Evolutionary conservation across 2,888 invertebrate genomes (phyloP).

Genomic region (Nemoura dubitans): DNA sequence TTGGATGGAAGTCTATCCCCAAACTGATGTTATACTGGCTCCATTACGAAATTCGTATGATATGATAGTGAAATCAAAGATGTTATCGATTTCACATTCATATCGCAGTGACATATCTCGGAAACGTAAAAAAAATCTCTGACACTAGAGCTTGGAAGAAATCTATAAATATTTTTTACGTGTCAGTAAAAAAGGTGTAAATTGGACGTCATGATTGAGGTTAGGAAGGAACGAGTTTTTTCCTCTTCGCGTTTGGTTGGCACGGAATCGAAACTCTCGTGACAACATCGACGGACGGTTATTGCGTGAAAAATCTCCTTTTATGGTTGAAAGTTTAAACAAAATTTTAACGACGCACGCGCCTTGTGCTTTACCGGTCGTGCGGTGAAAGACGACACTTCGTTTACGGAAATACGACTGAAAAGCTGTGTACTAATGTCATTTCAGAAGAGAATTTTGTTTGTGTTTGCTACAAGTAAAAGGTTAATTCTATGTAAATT

Average conservation of each 20-base stretch:
- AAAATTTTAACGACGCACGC: neutral
- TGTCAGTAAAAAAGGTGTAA: neutral
- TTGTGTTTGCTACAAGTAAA: neutral
- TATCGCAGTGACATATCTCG: too few relatives aligned
- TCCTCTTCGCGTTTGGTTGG: neutral
- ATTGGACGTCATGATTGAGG: slow-evolving; percentile 7
- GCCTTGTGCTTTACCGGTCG: neutral
- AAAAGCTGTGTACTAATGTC: too few relatives aligned
- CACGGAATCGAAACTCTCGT: neutral
- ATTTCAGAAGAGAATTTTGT: neutral
- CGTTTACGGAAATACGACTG: neutral
- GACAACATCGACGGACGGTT: neutral
- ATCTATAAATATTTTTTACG: neutral
- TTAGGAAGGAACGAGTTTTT: neutral
- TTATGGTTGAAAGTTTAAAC: neutral
- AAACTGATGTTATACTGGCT: neutral
- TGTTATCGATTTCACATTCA: too few relatives aligned
- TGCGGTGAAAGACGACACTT: neutral
- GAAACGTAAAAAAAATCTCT: too few relatives aligned
- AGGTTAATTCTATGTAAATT: neutral
- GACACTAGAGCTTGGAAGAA: too few relatives aligned
- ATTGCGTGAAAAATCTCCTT: neutral
- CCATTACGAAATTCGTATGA: neutral
- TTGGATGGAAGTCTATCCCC: neutral
- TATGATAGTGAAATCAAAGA: too few relatives aligned